Base-by-base conservation (phyloP, 2,113 vertebrate genomes). In the Boleophthalmus pectinirostris region DNA sequence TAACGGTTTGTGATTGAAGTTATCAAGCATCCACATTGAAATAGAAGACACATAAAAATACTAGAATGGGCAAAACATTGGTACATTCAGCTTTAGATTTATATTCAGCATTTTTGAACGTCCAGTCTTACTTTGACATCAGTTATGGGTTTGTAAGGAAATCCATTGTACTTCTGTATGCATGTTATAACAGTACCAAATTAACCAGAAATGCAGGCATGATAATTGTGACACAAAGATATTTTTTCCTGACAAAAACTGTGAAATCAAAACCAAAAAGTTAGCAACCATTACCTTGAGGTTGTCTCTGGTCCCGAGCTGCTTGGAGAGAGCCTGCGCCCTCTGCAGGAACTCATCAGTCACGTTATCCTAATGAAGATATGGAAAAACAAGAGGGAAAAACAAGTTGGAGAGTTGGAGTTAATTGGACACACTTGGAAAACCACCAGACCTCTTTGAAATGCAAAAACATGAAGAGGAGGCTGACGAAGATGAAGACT, bases 221-320 rank as follows among this genome's bases (percentile, higher is more conserved):
- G 38, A 43, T 10, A 23, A 79, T 68, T 76, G 68, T 46, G 61
- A 47, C 68, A 68, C 38, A 20, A 54, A 54, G n/a, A 8, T 58
- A 13, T 5, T 38, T 38, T 7, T 23, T 21, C 57, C 38, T 29
- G 56, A 70, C 25, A 45, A 46, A 65, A n/a, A 33, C 47, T 51
- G 16, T 21, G n/a, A 21, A 54, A 54, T 10, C 20, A 1, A 24
- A 35, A 66, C 61, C n/a, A 65, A 73, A 70, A 1, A 9, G 4
- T 53, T 21, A 33, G 11, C 3, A 0, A 1, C 56, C 18, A 58
- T 75, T 73, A 98, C 97, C 96, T 98, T 98, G 24, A 97, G 93
- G 0, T 96, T 97, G 84, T 95, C 92, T 85, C 93, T 96, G n/a
- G 95, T 95, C 82, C 96, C 96, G 74, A 98, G 82, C 57, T 94